phyloP scores from a whole-genome alignment of 2,113 vertebrate genomes.

The Corythaeola cristata region DNA sequence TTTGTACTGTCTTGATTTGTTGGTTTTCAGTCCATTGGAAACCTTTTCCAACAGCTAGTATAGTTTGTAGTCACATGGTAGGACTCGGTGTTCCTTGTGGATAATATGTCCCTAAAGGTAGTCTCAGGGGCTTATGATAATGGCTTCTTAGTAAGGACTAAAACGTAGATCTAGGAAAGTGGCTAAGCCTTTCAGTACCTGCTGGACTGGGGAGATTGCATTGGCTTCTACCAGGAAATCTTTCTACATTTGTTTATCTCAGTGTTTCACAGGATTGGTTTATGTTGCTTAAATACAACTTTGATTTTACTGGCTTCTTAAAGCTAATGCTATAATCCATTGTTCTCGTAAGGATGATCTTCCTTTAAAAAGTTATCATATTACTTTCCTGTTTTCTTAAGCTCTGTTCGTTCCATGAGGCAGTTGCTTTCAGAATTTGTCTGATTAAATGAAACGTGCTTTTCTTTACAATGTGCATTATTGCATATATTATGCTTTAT shows the following conservation, averaged over 20 bases:
- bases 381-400: neutral
- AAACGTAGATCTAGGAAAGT: neutral
- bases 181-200: neutral
- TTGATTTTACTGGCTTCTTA: neutral
- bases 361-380: neutral
- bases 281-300: neutral
- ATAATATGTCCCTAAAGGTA: neutral
- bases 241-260: neutral
- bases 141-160: neutral
- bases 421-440: neutral
- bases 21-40: neutral
- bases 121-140: rapidly evolving
- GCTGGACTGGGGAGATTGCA: neutral
- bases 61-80: neutral
- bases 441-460: neutral
- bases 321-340: neutral
- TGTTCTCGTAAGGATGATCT: neutral
- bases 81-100: neutral
- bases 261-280: neutral
- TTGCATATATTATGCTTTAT: neutral
- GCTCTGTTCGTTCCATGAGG: neutral
- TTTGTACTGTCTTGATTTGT: neutral
- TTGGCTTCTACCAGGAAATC: neutral
- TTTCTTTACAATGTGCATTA: neutral
- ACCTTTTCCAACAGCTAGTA: neutral